A percentile compares a stretch with the other conserved stretches of the same genome.
phyloP scores from a whole-genome alignment of 2,113 vertebrate genomes.

The Poeciliopsis retropinna region DNA sequence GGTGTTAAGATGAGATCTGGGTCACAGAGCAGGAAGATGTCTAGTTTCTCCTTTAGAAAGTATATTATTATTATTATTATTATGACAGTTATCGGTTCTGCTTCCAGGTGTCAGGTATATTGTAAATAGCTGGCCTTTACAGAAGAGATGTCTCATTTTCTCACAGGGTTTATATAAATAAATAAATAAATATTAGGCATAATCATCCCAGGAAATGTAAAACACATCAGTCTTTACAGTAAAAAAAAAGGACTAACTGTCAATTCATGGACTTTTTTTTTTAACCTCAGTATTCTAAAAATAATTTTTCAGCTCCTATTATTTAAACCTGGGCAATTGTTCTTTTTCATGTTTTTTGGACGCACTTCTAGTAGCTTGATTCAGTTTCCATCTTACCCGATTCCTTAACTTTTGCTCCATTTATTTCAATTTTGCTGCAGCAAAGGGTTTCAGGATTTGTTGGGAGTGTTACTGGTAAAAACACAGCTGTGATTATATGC shows the following conservation, averaged over 20 bases:
- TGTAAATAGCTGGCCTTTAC: constrained; percentile 61
- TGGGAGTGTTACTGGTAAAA: constrained; percentile 20
- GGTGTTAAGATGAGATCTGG: constrained; percentile 11
- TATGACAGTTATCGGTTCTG: constrained; percentile 24
- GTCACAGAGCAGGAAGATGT: constrained; percentile 19
- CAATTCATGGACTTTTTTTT: constrained; percentile 15
- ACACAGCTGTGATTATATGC: constrained; percentile 51
- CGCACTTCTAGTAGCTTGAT: constrained; percentile 35
- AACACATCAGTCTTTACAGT: constrained; percentile 30
- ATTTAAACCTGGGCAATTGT: constrained; percentile 76
- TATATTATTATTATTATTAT: constrained; percentile 8
- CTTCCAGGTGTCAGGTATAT: constrained; percentile 38
- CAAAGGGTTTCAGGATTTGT: constrained; percentile 25
- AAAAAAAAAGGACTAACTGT: constrained; percentile 53
- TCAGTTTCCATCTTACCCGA: constrained; percentile 11
- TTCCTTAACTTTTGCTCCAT: constrained; percentile 17
- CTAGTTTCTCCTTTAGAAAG: constrained; percentile 9
- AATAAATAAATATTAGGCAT: constrained; percentile 29
- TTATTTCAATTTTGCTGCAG: constrained; percentile 34
- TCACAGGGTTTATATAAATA: constrained; percentile 15
- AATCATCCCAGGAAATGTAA: constrained; percentile 31
- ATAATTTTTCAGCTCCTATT: constrained; percentile 49
- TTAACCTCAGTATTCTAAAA: constrained; percentile 24
- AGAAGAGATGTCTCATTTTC: constrained; percentile 25
- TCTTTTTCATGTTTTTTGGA: constrained; percentile 48